Evolutionary conservation across 2,797 vertebrate species (phyloP).

Genomic region (Phyllotis vaccarum): DNA sequence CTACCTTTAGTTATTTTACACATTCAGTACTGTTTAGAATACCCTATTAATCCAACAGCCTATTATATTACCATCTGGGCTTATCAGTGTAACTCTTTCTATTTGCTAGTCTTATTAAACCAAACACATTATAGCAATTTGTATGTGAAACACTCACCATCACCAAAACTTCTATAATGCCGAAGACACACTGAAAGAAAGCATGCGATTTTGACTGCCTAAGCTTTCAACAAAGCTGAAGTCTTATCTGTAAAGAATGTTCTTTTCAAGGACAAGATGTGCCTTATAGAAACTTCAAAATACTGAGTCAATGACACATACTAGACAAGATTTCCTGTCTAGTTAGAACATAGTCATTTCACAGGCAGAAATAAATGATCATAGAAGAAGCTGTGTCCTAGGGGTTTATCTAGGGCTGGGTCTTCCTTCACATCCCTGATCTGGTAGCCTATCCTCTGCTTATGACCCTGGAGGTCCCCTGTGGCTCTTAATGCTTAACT

Average conservation of each 20-base stretch:
- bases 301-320: conserved; percentile 57
- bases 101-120: conserved; percentile 78
- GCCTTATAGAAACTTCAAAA: conserved; percentile 63
- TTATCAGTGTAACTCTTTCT: conserved; percentile 73
- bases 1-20: conserved; percentile 65
- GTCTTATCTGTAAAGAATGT: conserved; percentile 39
- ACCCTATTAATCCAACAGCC: conserved; percentile 73
- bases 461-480: not conserved
- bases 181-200: conserved; percentile 64
- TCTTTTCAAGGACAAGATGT: conserved; percentile 70
- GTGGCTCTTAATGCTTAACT: not conserved
- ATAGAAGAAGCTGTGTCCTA: not conserved
- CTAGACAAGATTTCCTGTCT: conserved; percentile 38
- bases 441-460: not conserved
- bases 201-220: conserved; percentile 11
- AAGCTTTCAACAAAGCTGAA: conserved; percentile 61
- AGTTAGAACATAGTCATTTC: not conserved
- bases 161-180: conserved; percentile 45
- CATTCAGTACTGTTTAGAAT: conserved; percentile 59
- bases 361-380: conserved; percentile 10
- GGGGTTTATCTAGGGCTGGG: not conserved
- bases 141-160: conserved; percentile 70
- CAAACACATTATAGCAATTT: conserved; percentile 76
- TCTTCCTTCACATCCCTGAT: not conserved
- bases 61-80: conserved; percentile 81